These are phyloP conservation scores for Cyphomyrus plagiostoma DNA, from an alignment of 2,113 vertebrate genomes.

Conservation along the genomic window DNA sequence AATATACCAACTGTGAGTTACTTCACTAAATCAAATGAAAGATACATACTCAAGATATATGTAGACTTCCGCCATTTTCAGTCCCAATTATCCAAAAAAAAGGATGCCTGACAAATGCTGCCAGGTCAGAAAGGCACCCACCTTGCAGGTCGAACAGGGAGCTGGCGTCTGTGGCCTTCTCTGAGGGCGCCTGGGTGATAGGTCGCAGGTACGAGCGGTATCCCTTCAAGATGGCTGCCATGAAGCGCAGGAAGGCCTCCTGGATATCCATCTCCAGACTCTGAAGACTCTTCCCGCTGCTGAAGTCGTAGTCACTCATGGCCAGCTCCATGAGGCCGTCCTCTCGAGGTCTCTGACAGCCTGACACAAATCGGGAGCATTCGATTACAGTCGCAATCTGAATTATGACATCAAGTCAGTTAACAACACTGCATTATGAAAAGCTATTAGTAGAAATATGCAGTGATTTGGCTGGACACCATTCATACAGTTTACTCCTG, in stretches of 20 bases:
- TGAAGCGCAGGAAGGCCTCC: constrained; percentile 92
- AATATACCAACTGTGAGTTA: not conserved
- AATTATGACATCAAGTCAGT: not conserved
- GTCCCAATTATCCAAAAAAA: not conserved
- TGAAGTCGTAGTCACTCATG: constrained; percentile 81
- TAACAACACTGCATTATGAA: not conserved
- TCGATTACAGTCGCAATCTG: not conserved
- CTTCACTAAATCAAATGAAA: not conserved
- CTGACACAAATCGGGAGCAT: constrained; percentile 51
- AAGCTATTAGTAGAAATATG: not conserved
- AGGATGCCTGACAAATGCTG: not conserved
- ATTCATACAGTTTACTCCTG: not conserved
- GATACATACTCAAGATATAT: not conserved
- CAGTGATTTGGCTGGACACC: not conserved
- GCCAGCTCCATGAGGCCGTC: constrained; percentile 81
- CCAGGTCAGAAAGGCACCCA: constrained; percentile 32
- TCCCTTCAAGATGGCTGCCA: constrained; percentile 95
- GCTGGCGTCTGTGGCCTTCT: constrained; percentile 90
- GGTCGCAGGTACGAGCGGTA: constrained; percentile 89
- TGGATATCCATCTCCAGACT: constrained; percentile 93
- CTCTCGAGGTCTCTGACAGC: constrained; percentile 80
- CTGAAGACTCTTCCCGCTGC: constrained; percentile 79
- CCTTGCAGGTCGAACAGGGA: constrained; percentile 96
- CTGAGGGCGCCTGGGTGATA: constrained; percentile 93
- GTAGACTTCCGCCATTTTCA: not conserved